phyloP scores from a whole-genome alignment of 64 coral and sea anemone genomes.

The Astreopora myriophthalma region DNA sequence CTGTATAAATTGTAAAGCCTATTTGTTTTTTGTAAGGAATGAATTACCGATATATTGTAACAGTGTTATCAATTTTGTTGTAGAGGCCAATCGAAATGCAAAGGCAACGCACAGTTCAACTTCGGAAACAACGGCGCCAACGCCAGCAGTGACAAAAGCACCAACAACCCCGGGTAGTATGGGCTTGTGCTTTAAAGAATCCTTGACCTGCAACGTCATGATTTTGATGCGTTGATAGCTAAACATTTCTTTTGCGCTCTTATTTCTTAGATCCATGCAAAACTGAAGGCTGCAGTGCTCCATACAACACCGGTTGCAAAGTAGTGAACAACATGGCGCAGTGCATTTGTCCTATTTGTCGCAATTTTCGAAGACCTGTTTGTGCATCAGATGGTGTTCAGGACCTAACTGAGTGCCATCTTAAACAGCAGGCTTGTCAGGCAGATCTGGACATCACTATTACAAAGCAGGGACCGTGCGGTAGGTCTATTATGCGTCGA shows the following conservation, averaged over 20 bases:
- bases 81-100: neutral
- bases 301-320: constrained; percentile 43
- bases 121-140: neutral
- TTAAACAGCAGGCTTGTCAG: neutral
- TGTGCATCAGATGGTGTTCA: constrained; percentile 22
- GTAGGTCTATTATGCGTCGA: neutral
- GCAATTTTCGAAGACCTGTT: constrained; percentile 1
- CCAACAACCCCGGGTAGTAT: neutral
- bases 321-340: neutral
- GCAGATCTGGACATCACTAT: neutral
- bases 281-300: constrained; percentile 46
- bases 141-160: neutral
- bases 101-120: neutral
- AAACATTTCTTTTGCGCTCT: neutral
- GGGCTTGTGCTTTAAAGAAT: neutral
- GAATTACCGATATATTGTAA: no score
- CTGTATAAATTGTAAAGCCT: no score
- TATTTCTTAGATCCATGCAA: constrained; percentile 51
- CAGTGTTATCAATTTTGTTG: neutral
- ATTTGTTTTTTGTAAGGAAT: no score
- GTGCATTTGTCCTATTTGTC: constrained; percentile 39
- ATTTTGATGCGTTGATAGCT: neutral
- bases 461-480: neutral
- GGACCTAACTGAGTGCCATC: neutral
- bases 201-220: neutral